Conservation (phyloP, 2,888 invertebrate genomes). For the Nipponacmea schrenckii region DNA sequence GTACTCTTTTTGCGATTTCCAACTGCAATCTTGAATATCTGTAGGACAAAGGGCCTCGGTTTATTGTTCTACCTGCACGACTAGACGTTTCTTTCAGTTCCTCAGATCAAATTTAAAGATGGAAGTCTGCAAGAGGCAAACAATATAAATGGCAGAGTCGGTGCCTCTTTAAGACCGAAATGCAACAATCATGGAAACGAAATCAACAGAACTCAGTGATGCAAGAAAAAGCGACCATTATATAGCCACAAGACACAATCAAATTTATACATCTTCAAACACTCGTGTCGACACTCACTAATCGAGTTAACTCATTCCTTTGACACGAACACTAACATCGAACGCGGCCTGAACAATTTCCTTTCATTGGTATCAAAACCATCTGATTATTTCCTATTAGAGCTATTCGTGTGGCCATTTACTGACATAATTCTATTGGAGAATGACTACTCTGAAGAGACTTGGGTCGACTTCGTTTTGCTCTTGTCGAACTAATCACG, state of each 20-base stretch:
- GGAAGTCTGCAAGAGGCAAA: too few relatives aligned
- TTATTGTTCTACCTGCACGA: too few relatives aligned
- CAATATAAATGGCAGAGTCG: too few relatives aligned
- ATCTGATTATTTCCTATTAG: not conserved
- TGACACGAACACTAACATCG: not conserved
- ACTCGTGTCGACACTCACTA: not conserved
- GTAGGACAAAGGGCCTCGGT: too few relatives aligned
- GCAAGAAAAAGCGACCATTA: not conserved
- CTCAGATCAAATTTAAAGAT: too few relatives aligned
- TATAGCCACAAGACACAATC: slow-evolving; percentile 3
- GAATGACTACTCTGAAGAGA: not conserved
- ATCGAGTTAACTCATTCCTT: not conserved
- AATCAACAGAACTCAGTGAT: not conserved
- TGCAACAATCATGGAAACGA: not conserved
- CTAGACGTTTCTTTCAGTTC: too few relatives aligned
- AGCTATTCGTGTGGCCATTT: slow-evolving; percentile 5
- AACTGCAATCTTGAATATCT: too few relatives aligned
- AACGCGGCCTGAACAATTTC: not conserved
- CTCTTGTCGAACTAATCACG: not conserved
- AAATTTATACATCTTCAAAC: slow-evolving; percentile 6
- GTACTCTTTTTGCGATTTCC: too few relatives aligned
- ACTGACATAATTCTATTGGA: slow-evolving; percentile 1
- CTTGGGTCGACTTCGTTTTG: not conserved
- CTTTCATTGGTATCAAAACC: slow-evolving; percentile 2
- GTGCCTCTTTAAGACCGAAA: too few relatives aligned